phyloP scores from a whole-genome alignment of 2,797 vertebrate genomes.

The Hozukius guyotensis region DNA sequence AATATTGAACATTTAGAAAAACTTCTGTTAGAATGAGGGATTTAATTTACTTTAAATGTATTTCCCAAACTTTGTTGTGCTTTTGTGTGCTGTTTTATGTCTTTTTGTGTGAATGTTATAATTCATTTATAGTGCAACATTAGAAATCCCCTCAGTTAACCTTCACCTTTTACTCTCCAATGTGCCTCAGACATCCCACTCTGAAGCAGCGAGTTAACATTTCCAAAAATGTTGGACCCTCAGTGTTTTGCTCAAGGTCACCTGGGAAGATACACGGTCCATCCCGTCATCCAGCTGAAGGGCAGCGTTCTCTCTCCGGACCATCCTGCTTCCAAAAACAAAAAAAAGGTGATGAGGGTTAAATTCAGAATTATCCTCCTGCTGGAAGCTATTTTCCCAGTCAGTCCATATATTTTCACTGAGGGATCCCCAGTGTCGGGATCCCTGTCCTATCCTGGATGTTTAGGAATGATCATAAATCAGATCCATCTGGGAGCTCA shows the following conservation, averaged over 20 bases:
- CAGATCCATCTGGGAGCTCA: conserved; percentile 52
- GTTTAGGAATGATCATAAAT: conserved; percentile 50
- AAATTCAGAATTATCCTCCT: conserved; percentile 15
- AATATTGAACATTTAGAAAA: too few relatives aligned
- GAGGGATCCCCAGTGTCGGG: conserved; percentile 20
- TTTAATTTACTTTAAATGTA: not conserved
- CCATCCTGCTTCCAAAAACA: conserved; percentile 8
- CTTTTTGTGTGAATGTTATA: not conserved
- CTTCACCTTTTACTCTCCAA: conserved; percentile 9
- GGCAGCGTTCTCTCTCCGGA: conserved; percentile 24
- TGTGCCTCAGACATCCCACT: not conserved
- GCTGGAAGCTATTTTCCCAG: conserved; percentile 47
- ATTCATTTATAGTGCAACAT: not conserved
- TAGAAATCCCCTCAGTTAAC: conserved; percentile 3
- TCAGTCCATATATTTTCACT: conserved; percentile 30
- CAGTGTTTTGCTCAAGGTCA: conserved; percentile 34
- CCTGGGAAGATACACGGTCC: conserved; percentile 9
- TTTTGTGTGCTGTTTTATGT: not conserved
- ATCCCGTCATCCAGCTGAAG: conserved; percentile 6
- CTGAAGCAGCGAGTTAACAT: conserved; percentile 14
- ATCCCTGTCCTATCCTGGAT: conserved; percentile 23
- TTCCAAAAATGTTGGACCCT: conserved; percentile 37
- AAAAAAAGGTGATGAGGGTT: conserved; percentile 15
- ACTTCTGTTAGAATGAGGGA: not conserved
- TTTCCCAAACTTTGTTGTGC: not conserved